A percentile compares a stretch with the other conserved stretches of the same genome.
These are phyloP conservation scores for Centruroides sculpturatus DNA, from an alignment of 1,140 invertebrate genomes.

Conservation along the genomic window DNA sequence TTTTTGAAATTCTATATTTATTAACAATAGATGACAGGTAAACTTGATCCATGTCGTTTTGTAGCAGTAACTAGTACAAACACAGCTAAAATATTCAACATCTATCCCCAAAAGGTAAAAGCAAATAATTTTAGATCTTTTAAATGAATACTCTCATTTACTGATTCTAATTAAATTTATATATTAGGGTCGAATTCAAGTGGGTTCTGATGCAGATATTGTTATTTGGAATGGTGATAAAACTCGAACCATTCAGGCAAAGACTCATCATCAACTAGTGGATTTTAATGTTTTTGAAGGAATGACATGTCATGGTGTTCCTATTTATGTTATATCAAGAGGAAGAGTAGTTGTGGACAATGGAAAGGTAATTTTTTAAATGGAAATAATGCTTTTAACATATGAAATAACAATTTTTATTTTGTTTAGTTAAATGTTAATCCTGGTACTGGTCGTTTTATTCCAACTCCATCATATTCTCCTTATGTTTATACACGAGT, in stretches of 20 bases:
- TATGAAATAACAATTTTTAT: not conserved
- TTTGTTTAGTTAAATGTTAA: slow-evolving; percentile 49
- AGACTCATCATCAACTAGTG: slow-evolving; percentile 79
- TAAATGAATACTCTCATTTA: too few species aligned
- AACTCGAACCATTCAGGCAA: slow-evolving; percentile 73
- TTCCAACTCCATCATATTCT: slow-evolving; percentile 46
- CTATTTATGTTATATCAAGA: slow-evolving; percentile 59
- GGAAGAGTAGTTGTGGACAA: slow-evolving; percentile 85
- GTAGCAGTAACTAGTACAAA: slow-evolving; percentile 95
- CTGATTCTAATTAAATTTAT: too few species aligned
- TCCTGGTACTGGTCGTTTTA: slow-evolving; percentile 63
- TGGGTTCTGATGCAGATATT: slow-evolving; percentile 93
- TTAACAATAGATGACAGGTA: slow-evolving; percentile 40
- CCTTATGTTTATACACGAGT: slow-evolving; percentile 51
- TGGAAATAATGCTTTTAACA: too few species aligned
- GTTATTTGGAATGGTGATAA: slow-evolving; percentile 88
- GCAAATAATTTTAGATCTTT: not conserved
- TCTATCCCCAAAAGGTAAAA: slow-evolving; percentile 79
- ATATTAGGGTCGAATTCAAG: slow-evolving; percentile 61
- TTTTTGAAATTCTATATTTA: not conserved
- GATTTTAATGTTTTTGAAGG: slow-evolving; percentile 99
- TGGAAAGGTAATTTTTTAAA: slow-evolving; percentile 38
- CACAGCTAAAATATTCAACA: slow-evolving; percentile 95
- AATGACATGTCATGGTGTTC: slow-evolving; percentile 22
- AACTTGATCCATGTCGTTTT: slow-evolving; percentile 83